Evolutionary conservation across 2,113 vertebrate species (phyloP), one percentile per base, ranked within the genome.

Genomic region (Odocoileus virginianus): DNA sequence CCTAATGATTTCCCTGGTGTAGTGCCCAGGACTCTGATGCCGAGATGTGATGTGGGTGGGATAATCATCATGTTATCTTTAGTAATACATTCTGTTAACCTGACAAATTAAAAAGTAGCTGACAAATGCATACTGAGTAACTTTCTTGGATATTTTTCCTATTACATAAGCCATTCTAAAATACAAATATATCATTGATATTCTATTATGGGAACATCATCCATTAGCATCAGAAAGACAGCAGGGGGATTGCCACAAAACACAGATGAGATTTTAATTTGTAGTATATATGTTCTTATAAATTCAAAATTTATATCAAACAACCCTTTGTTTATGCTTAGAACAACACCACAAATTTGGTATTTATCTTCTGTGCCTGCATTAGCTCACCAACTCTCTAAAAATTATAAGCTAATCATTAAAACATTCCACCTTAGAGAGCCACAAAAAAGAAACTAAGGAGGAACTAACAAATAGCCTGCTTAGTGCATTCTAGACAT

Each of bases 311-410:
- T 58, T 47, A 2, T 71, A 28, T 45, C 54, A 64, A 36, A 54
- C 71, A 33, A 71, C 85, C 30, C 8, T 81, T 88, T 87, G 7
- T 89, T 57, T 83, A 64, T 87, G 25, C 89, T 28, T 7, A 71
- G 33, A 81, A 86, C 23, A 78, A 3, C 5, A 30, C 36, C 55
- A 52, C 21, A 90, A 90, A 94, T 45, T 96, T 98, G 76, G 45
- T 97, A 85, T 98, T 98, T 97, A 95, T 76, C 36, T 98, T 94
- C 84, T 40, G 47, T 15, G 28, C 14, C 78, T 91, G 87, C 84
- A 47, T 93, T 98, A 97, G 93, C 25, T 97, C 10, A 30, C 45
- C 82, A 87, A 52, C 85, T 94, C 89, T 88, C 92, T 30, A 93
- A 98, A 97, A 98, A 86, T 50, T 76, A 58, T 81, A 87, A 85